Evolutionary conservation across 1,140 invertebrate species (phyloP), one percentile per base, ranked within the genome.

Genomic region (Drosophila sechellia): DNA sequence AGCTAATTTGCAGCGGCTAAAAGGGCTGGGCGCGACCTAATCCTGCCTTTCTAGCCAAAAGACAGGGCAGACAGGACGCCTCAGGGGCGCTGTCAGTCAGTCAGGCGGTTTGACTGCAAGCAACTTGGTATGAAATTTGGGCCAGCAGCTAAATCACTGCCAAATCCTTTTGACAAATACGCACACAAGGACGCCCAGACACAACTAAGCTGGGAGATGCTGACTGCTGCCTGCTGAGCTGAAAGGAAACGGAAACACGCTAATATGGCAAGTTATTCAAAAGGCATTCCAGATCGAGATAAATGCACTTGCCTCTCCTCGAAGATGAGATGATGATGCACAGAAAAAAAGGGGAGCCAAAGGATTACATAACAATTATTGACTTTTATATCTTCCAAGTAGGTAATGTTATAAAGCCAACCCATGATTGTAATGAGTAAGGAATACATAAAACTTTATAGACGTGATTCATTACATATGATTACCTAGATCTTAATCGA

Each of bases 221-320:
- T 31, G 59, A 27, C 55, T 58, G 52, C 53, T 55, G 71, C 58
- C 68, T 56, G 68, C 53, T 55, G 54, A 76, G 72, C 72, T 64
- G 37, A 73, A 73, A 70, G 81, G 54, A 77, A 65, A 83, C 73
- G 81, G 57, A 81, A 77, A 58, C 79, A 54, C 58, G 68, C 79
- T 89, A 84, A 89, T 89, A 84, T 89, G 77, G 65, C 84, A 89
- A 89, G 84, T 89, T 89, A 89, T 89, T 89, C 84, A 89, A 89
- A 89, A 89, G 79, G 84, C 79, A 89, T 79, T 79, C 72, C 60
- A 58, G 53, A 63, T 78, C 46, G 76, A 83, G 79, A 87, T 89
- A 87, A 89, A 87, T 87, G 84, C 84, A 87, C 76, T 89, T 60
- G 63, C 65, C 59, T 42, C 34, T 25, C 25, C 20, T 35, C 15